Base-by-base conservation (phyloP, 2,113 vertebrate genomes). In the Paedocypris sp. region DNA sequence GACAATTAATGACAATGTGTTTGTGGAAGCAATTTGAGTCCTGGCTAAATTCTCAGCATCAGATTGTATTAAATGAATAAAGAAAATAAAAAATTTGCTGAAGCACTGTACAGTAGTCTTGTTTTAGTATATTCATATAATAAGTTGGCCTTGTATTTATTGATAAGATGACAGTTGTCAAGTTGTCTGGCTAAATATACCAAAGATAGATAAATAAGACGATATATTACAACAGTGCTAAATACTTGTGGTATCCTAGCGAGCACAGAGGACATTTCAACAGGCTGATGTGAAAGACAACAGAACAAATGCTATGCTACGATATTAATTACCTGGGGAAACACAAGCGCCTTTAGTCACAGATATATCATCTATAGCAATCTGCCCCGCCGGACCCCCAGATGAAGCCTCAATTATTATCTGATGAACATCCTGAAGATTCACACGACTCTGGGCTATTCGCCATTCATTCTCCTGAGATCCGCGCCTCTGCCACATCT, bases 401-500 rank as follows among this genome's bases (percentile, higher is more conserved):
- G 81, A 78, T 1, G 76, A 73, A 2, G 82, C 82, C 60, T 85
- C 82, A 41, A 87, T 29, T 33, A 82, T 61, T 47, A 85, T 69
- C 71, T 78, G 82, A 60, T 84, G 82, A 46, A 82, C 78, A 13
- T 62, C 22, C 45, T 73, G 70, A 32, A 73, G 1, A 19, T 56
- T 80, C 68, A 86, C 75, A n/a, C 81, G 79, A 16, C 26, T 76
- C 48, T 72, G 80, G 42, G 65, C 71, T 52, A 51, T 38, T 60
- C 51, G 74, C 85, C 85, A 86, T 62, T 80, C 67, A 20, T 80
- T 75, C 10, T 69, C 74, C 38, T 79, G 81, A 53, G 75, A 75
- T 38, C 81, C 78, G 29, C 54, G 62, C 51, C 76, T 80, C 70
- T 82, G 78, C 85, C 85, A 87, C 60, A 85, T 70, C 85, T 87